These are phyloP conservation scores for Macropus fuliginosus DNA, from an alignment of 2,797 vertebrate genomes.

Conservation along the genomic window DNA sequence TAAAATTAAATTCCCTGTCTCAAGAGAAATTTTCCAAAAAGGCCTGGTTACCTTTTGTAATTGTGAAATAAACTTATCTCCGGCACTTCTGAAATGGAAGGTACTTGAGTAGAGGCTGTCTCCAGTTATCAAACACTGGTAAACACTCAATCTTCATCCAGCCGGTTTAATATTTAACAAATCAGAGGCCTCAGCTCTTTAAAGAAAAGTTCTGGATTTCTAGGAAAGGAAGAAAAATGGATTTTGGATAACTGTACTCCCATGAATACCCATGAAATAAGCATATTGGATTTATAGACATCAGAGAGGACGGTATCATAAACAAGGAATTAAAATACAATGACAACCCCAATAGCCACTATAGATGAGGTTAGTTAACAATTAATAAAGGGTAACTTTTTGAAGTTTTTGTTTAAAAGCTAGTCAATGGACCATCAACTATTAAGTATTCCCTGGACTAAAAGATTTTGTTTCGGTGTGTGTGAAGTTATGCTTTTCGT, in stretches of 20 bases:
- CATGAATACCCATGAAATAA: background rate
- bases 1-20: background rate
- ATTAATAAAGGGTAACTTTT: background rate
- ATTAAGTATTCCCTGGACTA: background rate
- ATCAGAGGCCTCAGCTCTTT: background rate
- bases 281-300: background rate
- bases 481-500: background rate
- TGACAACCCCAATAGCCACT: background rate
- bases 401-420: background rate
- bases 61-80: background rate
- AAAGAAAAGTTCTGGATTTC: background rate
- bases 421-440: background rate
- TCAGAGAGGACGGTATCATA: background rate
- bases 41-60: background rate
- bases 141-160: background rate
- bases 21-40: constrained; percentile 23
- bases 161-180: background rate
- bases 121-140: background rate
- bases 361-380: background rate
- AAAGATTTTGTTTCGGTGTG: background rate
- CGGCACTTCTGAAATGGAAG: background rate
- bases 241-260: background rate
- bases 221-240: background rate
- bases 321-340: background rate
- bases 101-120: background rate